Percentiles rank a stretch among this genome's conserved stretches.
Evolutionary conservation across 1,140 invertebrate species (phyloP).

Genomic region (Trissolcus basalis): DNA sequence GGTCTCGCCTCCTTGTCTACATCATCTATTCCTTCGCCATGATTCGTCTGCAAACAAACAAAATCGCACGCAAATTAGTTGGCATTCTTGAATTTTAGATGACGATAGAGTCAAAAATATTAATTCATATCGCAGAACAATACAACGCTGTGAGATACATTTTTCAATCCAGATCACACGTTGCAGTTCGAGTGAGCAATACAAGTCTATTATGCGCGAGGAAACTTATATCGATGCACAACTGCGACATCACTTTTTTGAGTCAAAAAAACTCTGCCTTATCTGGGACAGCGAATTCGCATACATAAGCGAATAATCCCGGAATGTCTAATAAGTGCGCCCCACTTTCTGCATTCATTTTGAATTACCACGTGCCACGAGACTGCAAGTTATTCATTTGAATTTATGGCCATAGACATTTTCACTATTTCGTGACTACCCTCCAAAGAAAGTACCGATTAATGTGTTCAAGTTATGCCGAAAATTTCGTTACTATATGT

Average conservation of each 20-base stretch:
- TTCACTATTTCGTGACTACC: constrained; percentile 27
- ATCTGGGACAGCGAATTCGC: constrained; percentile 33
- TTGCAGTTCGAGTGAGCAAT: background rate
- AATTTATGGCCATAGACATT: constrained; percentile 25
- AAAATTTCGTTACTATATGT: too few relatives aligned
- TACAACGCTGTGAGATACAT: too few relatives aligned
- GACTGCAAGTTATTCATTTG: constrained; percentile 49
- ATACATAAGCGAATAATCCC: constrained; percentile 54
- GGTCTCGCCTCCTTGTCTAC: constrained; percentile 61
- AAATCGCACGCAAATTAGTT: constrained; percentile 8
- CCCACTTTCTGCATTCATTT: constrained; percentile 63
- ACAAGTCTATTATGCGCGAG: background rate
- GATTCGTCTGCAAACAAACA: constrained; percentile 54
- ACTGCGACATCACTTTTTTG: constrained; percentile 17
- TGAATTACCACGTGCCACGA: constrained; percentile 44
- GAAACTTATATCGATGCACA: background rate
- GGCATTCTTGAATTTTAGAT: background rate
- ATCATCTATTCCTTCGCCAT: constrained; percentile 64
- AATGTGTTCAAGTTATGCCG: too few relatives aligned
- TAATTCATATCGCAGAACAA: too few relatives aligned
- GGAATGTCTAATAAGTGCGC: constrained; percentile 67
- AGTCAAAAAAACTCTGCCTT: constrained; percentile 21
- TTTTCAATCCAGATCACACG: too few relatives aligned
- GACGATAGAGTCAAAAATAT: too few relatives aligned
- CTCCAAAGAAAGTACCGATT: background rate